Evolutionary conservation across 2,113 vertebrate genomes (phyloP).

Genomic region (Eulemur rufifrons): DNA sequence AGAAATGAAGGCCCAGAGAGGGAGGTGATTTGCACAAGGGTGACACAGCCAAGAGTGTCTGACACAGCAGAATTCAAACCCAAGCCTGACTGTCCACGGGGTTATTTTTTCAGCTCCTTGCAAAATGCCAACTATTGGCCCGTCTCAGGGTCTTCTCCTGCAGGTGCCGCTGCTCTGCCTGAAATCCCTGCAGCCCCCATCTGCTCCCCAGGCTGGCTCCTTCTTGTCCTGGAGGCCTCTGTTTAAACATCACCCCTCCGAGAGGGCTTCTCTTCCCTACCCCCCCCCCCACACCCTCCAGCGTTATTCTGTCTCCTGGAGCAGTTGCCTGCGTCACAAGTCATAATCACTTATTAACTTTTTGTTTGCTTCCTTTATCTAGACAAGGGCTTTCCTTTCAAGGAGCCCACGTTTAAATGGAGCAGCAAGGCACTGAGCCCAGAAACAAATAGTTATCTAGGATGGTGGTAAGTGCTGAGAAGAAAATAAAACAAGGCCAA

Average conservation of each 20-base stretch:
- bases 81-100: background rate
- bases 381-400: background rate
- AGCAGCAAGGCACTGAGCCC: background rate
- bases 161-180: no score
- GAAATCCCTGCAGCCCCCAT: background rate
- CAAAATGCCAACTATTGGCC: background rate
- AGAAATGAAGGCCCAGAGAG: background rate
- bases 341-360: slow-evolving; percentile 51
- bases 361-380: slow-evolving; percentile 49
- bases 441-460: background rate
- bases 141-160: background rate
- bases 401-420: background rate
- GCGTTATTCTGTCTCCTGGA: background rate
- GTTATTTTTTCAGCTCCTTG: background rate
- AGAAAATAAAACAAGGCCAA: background rate
- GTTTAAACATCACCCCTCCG: background rate
- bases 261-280: background rate
- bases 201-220: background rate
- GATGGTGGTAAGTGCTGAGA: background rate
- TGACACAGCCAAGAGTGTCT: slow-evolving; percentile 11
- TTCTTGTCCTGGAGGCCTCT: background rate
- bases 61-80: background rate
- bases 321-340: background rate
- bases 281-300: background rate
- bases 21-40: background rate